These are phyloP conservation scores for Minunthozetes semirufus DNA, from an alignment of 2,888 invertebrate genomes.

Conservation along the genomic window DNA sequence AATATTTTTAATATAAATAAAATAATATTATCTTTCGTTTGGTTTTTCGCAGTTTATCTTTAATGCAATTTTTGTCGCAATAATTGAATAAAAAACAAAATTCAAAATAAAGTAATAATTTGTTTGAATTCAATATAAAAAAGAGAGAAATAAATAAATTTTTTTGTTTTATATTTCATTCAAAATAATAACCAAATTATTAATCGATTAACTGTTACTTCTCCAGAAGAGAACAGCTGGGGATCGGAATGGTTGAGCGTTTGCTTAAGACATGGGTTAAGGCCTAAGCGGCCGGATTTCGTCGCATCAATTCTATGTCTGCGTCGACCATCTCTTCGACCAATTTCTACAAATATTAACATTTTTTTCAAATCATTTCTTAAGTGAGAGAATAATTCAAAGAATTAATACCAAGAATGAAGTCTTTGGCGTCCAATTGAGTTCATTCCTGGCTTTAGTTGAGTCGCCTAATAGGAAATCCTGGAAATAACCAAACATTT, in stretches of 20 bases:
- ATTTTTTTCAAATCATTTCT: too few species aligned
- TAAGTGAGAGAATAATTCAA: neutral
- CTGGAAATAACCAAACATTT: conserved; percentile 50
- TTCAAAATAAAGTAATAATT: too few species aligned
- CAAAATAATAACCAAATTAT: neutral
- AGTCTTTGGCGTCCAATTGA: conserved; percentile 82
- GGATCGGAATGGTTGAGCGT: neutral
- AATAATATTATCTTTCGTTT: too few species aligned
- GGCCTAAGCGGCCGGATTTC: conserved; percentile 76
- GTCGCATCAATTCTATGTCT: conserved; percentile 82
- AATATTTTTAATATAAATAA: too few species aligned
- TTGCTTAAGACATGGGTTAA: neutral
- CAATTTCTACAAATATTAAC: conserved; percentile 55
- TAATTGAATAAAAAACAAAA: too few species aligned
- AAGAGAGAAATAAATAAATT: too few species aligned
- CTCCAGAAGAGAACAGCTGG: neutral
- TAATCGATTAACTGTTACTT: neutral
- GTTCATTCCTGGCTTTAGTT: conserved; percentile 72
- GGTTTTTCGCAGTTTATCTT: too few species aligned
- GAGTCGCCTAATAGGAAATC: conserved; percentile 88
- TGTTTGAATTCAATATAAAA: too few species aligned
- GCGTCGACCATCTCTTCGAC: conserved; percentile 91
- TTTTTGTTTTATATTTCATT: neutral
- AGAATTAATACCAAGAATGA: conserved; percentile 56
- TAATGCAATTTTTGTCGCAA: too few species aligned